Base-by-base conservation (phyloP, 2,797 vertebrate species). In the Macropus fuliginosus region DNA sequence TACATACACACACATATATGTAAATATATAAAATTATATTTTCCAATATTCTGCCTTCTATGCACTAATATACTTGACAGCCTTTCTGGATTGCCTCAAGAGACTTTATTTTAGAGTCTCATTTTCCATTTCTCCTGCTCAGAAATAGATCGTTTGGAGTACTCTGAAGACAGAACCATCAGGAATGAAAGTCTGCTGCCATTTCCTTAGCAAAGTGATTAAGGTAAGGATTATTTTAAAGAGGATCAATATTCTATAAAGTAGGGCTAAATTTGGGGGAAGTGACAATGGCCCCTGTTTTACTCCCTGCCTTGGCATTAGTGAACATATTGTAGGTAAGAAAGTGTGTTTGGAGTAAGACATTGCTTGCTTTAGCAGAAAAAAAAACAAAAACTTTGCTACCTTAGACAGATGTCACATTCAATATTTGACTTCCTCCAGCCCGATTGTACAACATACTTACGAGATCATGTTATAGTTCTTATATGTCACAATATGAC, bases 131-230 rank as follows among this genome's bases (percentile, higher is more conserved):
- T 91, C 90, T 95, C 59, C 94, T 94, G 56, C 28, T 96, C 3
- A 91, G 29, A 59, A 46, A 52, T 92, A 91, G 57, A 91, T 54
- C 10, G 91, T 66, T 91, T 92, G 1, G n/a, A 92, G 66, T 91
- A 57, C 6, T 29, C 90, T 96, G 54, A 94, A 93, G 4, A 92
- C 6, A 74, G 93, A 92, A 91, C 14, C 11, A 92, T 10, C 31
- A 94, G 66, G 52, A 92, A 62, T 54, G 92, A 94, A 94, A 90
- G 31, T 29, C 59, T 55, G 10, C 89, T 62, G 92, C 0, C 0
- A 55, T 94, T 92, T 96, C 29, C 66, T 62, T 21, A 94, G 54
- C 56, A 94, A 93, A 91, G n/a, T 91, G 90, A 95, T 40, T 94
- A 91, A 91, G 24, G 40, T 93, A 89, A 87, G 24, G 29, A 55